Percentiles rank a stretch among this genome's conserved stretches.
Evolutionary conservation across 2,113 vertebrate genomes (phyloP).

Genomic region (Guaruba guarouba): DNA sequence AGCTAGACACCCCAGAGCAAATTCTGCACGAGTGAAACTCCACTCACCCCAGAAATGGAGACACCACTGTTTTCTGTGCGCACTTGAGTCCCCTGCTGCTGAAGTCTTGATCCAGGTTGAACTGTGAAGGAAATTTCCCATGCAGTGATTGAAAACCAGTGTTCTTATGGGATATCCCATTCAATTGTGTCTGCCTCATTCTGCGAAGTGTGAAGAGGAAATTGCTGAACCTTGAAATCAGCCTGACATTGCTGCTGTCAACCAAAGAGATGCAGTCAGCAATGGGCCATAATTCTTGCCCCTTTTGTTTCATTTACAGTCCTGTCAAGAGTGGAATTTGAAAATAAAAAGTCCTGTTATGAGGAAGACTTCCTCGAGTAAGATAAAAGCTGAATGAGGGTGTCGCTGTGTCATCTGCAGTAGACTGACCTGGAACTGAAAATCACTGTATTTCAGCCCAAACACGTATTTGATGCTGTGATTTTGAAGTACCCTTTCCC

Average conservation of each 20-base stretch:
- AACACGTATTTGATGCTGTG: not conserved
- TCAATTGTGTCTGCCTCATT: not conserved
- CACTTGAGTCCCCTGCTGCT: not conserved
- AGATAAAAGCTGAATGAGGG: not conserved
- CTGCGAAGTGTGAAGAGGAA: not conserved
- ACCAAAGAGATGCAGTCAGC: not conserved
- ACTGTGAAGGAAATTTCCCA: not conserved
- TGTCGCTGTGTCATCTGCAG: not conserved
- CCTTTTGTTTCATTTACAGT: not conserved
- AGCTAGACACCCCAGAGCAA: not conserved
- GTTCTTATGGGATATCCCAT: not conserved
- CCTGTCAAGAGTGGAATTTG: not conserved
- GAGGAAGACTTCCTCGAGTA: not conserved
- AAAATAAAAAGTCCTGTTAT: not conserved
- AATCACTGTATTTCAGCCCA: not conserved
- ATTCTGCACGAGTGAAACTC: not conserved
- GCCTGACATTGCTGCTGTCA: not conserved
- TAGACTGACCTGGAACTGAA: not conserved
- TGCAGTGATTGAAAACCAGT: accelerated
- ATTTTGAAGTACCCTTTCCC: not conserved
- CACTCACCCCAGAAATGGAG: not conserved
- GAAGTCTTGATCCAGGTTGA: not conserved
- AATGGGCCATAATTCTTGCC: not conserved
- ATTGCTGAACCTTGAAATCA: accelerated
- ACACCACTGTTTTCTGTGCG: not conserved